Conservation (phyloP, 2,797 vertebrate genomes). For the Uromys caudimaculatus region DNA sequence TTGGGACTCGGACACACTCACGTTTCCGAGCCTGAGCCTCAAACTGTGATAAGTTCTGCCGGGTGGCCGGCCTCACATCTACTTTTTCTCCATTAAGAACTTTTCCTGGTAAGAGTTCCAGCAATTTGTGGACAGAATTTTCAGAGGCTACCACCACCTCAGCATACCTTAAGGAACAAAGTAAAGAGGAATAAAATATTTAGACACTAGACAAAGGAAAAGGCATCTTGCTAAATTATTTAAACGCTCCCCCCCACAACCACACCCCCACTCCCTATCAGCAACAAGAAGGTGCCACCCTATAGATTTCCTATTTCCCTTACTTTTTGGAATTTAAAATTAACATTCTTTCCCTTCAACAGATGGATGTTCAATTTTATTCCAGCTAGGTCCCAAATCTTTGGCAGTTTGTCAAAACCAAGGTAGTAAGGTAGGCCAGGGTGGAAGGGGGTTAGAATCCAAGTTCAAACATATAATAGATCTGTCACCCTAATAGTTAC, state of each 20-base stretch:
- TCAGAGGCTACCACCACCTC: constrained; percentile 94
- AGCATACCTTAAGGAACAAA: constrained; percentile 89
- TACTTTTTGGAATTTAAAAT: constrained; percentile 8
- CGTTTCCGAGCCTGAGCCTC: constrained; percentile 95
- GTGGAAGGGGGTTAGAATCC: constrained; percentile 41
- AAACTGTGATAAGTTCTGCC: constrained; percentile 93
- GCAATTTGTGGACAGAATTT: constrained; percentile 91
- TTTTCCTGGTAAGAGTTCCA: constrained; percentile 93
- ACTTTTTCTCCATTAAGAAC: constrained; percentile 93
- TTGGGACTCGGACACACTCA: constrained; percentile 90
- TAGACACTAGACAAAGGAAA: constrained; percentile 14
- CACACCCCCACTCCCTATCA: background rate
- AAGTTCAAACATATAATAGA: constrained; percentile 20
- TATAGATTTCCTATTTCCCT: background rate
- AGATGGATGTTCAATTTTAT: background rate
- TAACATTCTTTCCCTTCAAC: background rate
- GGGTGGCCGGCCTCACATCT: constrained; percentile 93
- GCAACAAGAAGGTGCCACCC: background rate
- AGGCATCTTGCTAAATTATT: background rate
- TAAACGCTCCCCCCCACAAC: background rate
- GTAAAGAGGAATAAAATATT: constrained; percentile 31
- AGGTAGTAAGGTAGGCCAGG: constrained; percentile 14
- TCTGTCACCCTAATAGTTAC: background rate
- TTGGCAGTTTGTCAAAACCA: constrained; percentile 6
- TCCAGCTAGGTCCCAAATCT: background rate